Conservation (phyloP, 2,113 vertebrate species). For the Ifrita kowaldi region DNA sequence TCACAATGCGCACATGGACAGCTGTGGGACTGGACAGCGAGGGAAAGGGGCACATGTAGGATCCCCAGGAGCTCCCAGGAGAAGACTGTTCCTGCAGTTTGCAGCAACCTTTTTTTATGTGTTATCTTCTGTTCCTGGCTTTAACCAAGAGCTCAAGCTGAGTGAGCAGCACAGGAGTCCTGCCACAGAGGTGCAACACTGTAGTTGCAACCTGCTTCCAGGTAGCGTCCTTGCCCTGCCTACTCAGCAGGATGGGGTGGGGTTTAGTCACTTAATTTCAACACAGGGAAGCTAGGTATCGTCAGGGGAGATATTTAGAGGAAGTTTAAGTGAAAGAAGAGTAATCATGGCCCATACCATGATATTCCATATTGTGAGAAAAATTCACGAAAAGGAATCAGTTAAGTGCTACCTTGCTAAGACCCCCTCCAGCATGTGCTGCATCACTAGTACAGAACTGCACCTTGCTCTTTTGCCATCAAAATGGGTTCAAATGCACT, state of each 20-base stretch:
- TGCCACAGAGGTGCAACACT: accelerated
- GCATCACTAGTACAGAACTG: neutral
- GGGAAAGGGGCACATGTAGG: accelerated
- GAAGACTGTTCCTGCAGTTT: neutral
- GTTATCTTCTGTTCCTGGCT: neutral
- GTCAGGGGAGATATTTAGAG: neutral
- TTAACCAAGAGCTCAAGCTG: neutral
- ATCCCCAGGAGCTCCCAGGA: neutral
- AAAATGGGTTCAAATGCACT: neutral
- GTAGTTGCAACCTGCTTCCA: neutral
- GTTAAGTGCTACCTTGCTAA: neutral
- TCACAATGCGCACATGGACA: accelerated
- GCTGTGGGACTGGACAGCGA: accelerated
- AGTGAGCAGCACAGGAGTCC: neutral
- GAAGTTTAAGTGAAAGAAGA: neutral
- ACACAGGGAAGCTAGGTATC: too few relatives aligned
- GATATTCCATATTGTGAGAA: neutral
- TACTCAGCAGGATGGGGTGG: too few relatives aligned
- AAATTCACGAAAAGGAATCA: neutral
- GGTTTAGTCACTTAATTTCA: neutral
- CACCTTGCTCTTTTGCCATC: neutral
- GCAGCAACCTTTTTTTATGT: neutral
- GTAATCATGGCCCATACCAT: accelerated
- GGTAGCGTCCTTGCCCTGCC: neutral
- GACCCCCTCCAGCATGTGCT: neutral